These are phyloP conservation scores for Orthosia gothica DNA, from an alignment of 2,888 invertebrate genomes.

Conservation along the genomic window DNA sequence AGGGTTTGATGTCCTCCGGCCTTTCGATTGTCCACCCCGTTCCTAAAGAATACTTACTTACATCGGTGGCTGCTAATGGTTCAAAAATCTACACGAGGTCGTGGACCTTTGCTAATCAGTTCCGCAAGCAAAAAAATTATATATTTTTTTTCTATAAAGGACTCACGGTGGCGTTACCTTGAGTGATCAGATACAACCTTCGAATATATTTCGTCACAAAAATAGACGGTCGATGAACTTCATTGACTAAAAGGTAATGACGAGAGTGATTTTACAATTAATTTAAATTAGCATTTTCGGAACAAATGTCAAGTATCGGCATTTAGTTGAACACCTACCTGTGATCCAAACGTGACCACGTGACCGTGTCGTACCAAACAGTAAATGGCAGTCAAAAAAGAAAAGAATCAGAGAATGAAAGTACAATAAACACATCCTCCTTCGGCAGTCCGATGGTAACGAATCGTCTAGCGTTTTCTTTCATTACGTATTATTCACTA, in stretches of 20 bases:
- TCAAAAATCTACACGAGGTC: conserved; percentile 75
- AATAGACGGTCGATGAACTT: conserved; percentile 82
- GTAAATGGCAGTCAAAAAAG: too few species aligned
- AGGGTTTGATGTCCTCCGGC: conserved; percentile 74
- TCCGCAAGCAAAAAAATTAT: conserved; percentile 74
- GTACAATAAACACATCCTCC: too few species aligned
- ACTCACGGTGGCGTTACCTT: conserved; percentile 82
- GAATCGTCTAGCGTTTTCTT: too few species aligned
- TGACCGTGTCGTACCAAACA: too few species aligned
- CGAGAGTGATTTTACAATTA: conserved; percentile 70
- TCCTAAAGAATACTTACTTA: conserved; percentile 63
- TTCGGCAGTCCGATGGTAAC: too few species aligned
- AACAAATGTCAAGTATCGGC: conserved; percentile 67
- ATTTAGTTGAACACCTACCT: conserved; percentile 54
- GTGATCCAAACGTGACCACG: conserved; percentile 51
- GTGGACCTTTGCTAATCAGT: conserved; percentile 77
- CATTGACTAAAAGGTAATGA: conserved; percentile 68
- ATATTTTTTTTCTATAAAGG: conserved; percentile 75
- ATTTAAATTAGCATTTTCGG: conserved; percentile 63
- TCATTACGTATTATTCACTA: too few species aligned
- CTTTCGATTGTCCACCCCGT: conserved; percentile 64
- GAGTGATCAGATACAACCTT: conserved; percentile 83
- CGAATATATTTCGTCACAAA: conserved; percentile 83
- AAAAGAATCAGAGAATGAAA: too few species aligned
- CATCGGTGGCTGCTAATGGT: conserved; percentile 62